These are phyloP conservation scores for Latrodectus elegans DNA, from an alignment of 2,888 invertebrate species.

Conservation along the genomic window DNA sequence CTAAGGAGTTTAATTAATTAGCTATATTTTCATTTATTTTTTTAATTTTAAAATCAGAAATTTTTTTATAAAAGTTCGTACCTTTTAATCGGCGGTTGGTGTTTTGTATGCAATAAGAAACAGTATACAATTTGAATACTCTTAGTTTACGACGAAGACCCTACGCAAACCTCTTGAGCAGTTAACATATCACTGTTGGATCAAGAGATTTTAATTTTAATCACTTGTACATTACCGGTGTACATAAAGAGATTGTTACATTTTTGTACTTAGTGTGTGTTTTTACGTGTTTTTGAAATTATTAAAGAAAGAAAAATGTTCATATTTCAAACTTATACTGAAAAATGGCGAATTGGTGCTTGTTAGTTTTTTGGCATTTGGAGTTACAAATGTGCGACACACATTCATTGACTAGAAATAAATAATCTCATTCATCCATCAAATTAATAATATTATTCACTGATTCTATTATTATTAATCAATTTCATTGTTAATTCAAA, in stretches of 20 bases:
- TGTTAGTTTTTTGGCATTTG: conserved; percentile 31
- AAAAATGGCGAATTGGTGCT: conserved; percentile 42
- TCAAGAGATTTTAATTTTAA: conserved; percentile 21
- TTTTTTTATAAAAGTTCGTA: too few species aligned
- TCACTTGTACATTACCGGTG: conserved; percentile 55
- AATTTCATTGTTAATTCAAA: too few species aligned
- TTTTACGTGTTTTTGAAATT: conserved; percentile 58
- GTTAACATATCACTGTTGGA: conserved; percentile 63
- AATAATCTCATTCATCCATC: too few species aligned
- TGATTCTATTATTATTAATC: too few species aligned
- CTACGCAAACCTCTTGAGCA: conserved; percentile 47
- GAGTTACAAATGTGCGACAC: not conserved
- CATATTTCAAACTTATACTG: conserved; percentile 21
- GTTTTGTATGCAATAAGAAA: conserved; percentile 11
- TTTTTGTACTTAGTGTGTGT: conserved; percentile 67
- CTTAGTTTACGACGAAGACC: conserved; percentile 41
- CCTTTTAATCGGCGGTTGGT: too few species aligned
- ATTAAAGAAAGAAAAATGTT: conserved; percentile 30
- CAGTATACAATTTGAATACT: conserved; percentile 39
- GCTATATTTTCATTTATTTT: too few species aligned
- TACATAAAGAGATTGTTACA: conserved; percentile 64
- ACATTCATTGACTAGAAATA: not conserved
- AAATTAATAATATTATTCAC: too few species aligned
- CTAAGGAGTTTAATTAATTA: too few species aligned
- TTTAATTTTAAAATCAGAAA: too few species aligned